Evolutionary conservation across 1,140 invertebrate species (phyloP).

Genomic region (Macrobrachium nipponense): DNA sequence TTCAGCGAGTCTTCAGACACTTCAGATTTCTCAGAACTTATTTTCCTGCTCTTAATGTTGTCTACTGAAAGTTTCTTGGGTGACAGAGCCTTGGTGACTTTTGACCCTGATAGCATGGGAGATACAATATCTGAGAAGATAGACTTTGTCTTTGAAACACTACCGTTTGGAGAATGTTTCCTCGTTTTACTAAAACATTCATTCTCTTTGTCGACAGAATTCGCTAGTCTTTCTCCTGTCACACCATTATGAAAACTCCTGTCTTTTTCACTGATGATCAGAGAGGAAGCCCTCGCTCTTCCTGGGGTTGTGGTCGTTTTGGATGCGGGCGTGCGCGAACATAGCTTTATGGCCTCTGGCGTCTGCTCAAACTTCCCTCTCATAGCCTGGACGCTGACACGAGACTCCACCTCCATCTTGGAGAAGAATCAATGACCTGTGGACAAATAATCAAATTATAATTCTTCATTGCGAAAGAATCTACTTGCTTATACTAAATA

Average conservation of each 20-base stretch:
- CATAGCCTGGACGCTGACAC: slow-evolving; percentile 48
- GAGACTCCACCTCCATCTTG: slow-evolving; percentile 51
- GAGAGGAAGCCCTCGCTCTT: slow-evolving; percentile 18
- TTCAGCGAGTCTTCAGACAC: background rate
- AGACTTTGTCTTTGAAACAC: background rate
- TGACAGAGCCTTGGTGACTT: background rate
- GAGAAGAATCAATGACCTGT: background rate
- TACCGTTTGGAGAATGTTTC: background rate
- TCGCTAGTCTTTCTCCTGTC: too few species aligned
- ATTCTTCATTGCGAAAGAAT: background rate
- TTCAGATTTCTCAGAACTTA: background rate
- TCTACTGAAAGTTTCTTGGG: background rate
- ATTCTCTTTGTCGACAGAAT: too few species aligned
- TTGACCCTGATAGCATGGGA: background rate
- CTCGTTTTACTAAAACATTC: too few species aligned
- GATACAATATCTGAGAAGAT: background rate
- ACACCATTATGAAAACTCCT: background rate
- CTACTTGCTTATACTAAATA: too few species aligned
- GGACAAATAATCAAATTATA: background rate
- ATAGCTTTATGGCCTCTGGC: slow-evolving; percentile 16
- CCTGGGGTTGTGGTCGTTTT: background rate
- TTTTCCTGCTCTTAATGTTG: background rate
- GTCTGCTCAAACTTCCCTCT: slow-evolving; percentile 47
- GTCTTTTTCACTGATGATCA: background rate
- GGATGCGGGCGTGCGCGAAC: background rate